These are phyloP conservation scores for Sapajus apella DNA, from an alignment of 2,113 vertebrate species.

Conservation along the genomic window DNA sequence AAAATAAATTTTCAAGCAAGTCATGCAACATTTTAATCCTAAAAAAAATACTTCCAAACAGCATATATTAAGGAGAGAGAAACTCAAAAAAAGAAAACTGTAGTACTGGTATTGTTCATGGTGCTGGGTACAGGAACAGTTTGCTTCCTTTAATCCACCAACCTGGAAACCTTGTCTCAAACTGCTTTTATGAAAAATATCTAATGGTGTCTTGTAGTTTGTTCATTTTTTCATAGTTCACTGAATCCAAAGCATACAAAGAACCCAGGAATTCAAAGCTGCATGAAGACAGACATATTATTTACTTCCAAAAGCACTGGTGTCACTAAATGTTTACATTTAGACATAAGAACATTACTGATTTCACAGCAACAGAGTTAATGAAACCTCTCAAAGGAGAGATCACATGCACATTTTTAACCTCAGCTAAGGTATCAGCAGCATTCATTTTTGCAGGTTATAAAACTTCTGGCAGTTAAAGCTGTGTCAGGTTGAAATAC, in stretches of 20 bases:
- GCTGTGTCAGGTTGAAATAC: not conserved
- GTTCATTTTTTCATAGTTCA: not conserved
- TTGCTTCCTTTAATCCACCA: not conserved
- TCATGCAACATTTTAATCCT: conserved; percentile 1
- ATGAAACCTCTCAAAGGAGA: not conserved
- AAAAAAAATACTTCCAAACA: not conserved
- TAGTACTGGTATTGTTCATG: not conserved
- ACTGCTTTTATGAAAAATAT: conserved; percentile 8
- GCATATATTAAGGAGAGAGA: not conserved
- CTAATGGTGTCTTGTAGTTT: not conserved
- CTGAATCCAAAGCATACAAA: conserved; percentile 19
- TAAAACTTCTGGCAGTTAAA: conserved; percentile 1
- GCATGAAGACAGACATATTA: not conserved
- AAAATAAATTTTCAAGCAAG: conserved; percentile 8
- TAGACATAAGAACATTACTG: not conserved
- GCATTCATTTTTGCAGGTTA: not conserved
- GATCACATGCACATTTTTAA: not conserved
- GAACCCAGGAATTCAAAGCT: not conserved
- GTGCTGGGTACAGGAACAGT: not conserved
- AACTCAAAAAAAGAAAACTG: not conserved
- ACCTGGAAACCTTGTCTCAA: not conserved
- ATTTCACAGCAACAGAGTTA: not conserved
- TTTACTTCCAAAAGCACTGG: not conserved
- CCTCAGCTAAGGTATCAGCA: not conserved
- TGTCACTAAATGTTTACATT: not conserved